Conservation (phyloP, 1,140 invertebrate species). For the Calliopsis andreniformis region DNA sequence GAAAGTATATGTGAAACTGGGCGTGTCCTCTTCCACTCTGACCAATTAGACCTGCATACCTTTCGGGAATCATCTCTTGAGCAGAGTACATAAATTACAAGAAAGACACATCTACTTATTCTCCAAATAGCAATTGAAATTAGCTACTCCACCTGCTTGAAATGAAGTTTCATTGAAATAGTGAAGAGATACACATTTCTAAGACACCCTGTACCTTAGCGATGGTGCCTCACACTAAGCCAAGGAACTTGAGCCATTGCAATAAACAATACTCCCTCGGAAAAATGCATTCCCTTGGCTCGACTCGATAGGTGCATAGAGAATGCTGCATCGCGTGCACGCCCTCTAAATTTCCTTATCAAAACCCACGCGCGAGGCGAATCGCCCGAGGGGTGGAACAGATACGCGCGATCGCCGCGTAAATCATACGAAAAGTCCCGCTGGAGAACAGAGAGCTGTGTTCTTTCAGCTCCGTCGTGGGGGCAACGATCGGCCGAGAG, state of each 20-base stretch:
- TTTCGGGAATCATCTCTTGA: too few relatives aligned
- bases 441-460: neutral
- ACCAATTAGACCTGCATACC: too few relatives aligned
- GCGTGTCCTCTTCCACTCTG: too few relatives aligned
- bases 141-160: too few relatives aligned
- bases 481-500: neutral
- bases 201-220: neutral
- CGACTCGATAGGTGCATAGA: neutral
- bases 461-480: neutral
- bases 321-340: slow-evolving; percentile 16
- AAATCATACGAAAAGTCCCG: slow-evolving; percentile 19
- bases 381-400: neutral
- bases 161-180: too few relatives aligned
- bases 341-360: slow-evolving; percentile 43
- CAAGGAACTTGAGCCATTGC: slow-evolving; percentile 23
- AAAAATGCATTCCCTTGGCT: neutral
- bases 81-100: too few relatives aligned
- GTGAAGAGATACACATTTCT: too few relatives aligned
- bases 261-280: slow-evolving; percentile 15
- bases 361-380: neutral
- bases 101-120: too few relatives aligned
- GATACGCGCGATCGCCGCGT: neutral
- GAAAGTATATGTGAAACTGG: too few relatives aligned
- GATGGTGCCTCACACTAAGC: neutral
- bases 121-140: too few relatives aligned